These are phyloP conservation scores for Oscheius myriophilus DNA, from an alignment of 2,888 invertebrate genomes.

Conservation along the genomic window DNA sequence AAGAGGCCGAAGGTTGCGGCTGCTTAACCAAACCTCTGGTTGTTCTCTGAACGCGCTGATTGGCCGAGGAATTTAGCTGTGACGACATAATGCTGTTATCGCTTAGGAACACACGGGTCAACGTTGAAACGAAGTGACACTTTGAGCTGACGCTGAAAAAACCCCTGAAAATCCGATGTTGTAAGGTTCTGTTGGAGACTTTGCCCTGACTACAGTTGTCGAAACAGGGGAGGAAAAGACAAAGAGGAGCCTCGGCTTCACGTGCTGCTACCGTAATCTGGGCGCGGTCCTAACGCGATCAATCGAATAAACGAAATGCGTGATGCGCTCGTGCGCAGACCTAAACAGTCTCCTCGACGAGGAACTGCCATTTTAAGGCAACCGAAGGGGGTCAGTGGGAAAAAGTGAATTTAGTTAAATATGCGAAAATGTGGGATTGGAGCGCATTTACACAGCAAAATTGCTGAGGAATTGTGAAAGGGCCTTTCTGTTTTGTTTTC, in stretches of 20 bases:
- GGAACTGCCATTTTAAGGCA: slow-evolving; percentile 8
- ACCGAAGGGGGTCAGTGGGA: slow-evolving; percentile 3
- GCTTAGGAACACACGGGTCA: slow-evolving; percentile 17
- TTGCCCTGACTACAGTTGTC: neutral
- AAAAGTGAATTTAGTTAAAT: no score
- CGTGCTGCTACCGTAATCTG: slow-evolving; percentile 28
- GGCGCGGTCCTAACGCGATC: slow-evolving; percentile 30
- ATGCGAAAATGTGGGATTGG: no score
- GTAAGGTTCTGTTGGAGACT: neutral
- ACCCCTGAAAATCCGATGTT: neutral
- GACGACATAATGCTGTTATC: slow-evolving; percentile 29
- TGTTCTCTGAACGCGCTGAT: slow-evolving; percentile 7
- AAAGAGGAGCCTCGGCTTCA: slow-evolving; percentile 4
- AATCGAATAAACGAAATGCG: slow-evolving; percentile 28
- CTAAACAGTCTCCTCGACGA: slow-evolving; percentile 24
- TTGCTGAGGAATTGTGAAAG: no score
- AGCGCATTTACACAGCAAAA: no score
- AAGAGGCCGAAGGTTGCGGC: no score
- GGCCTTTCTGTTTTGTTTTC: no score
- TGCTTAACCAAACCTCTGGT: no score
- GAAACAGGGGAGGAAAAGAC: neutral
- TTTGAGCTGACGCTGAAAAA: neutral
- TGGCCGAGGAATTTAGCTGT: slow-evolving; percentile 27
- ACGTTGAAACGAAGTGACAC: neutral
- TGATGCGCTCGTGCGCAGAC: slow-evolving; percentile 11